Evolutionary conservation across 2,113 vertebrate species (phyloP), one percentile per base, ranked within the genome.

Genomic region (Ramphastos sulfuratus): DNA sequence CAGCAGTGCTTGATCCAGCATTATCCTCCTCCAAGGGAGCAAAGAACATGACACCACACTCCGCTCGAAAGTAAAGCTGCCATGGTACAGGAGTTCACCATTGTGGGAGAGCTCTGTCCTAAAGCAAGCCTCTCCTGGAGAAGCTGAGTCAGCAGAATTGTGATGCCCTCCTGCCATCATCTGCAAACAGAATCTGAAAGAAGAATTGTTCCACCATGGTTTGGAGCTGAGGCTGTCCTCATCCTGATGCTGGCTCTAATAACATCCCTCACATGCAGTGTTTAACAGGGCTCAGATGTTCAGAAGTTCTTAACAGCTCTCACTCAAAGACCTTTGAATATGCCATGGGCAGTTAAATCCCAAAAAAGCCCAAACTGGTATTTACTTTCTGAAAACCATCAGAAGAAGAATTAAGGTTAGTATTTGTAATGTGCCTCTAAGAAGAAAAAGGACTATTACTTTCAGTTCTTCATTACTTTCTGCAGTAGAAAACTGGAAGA

Each of bases 361-460:
- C 21, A 0, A 0, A 71, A 93, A 52, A 52, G 13, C 20, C 4
- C 15, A 89, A 83, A 16, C 3, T 83, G 5, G 4, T 78, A 77
- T 60, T 91, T 70, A 77, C 73, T 46, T 71, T 76, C 80, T 89
- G 69, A 87, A 92, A 85, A 87, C 5, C 76, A 27, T 31, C 31
- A 80, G 65, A 90, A 92, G 58, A 91, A 50, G 79, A 96, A 97
- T 93, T 97, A 89, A 81, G 27, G 82, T 95, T 94, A 84, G 75
- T 85, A 85, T 93, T 92, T 95, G 52, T 56, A 91, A 86, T 63
- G 37, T 58, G 82, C 69, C 89, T 85, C 79, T 83, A 63, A 89
- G 35, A 82, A 83, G 65, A 90, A 89, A 93, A 94, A 20, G 30
- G 13, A 46, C n/a, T 33, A 25, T 65, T 87, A 61, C 61, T 80